phyloP scores from a whole-genome alignment of 2,888 invertebrate genomes.

The Drosophila prolongata region DNA sequence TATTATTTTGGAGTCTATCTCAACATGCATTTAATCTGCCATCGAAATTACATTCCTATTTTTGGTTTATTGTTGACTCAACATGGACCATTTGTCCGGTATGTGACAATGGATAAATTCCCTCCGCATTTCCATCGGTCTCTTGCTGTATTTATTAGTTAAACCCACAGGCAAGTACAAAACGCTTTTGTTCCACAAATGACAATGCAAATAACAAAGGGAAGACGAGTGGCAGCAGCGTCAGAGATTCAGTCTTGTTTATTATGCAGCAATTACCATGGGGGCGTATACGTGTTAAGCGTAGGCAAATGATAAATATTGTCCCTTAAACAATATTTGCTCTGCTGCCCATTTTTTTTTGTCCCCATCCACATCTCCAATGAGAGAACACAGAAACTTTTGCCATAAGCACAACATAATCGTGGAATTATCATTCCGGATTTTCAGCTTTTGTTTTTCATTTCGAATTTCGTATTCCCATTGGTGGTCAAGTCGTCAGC shows the following conservation, averaged over 20 bases:
- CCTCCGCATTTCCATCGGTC: not conserved
- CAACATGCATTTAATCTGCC: conserved; percentile 12
- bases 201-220: conserved; percentile 72
- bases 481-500: conserved; percentile 54
- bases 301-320: conserved; percentile 66
- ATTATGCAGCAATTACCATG: conserved; percentile 78
- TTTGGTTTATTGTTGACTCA: conserved; percentile 43
- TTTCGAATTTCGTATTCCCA: conserved; percentile 69
- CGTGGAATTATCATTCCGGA: conserved; percentile 58
- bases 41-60: conserved; percentile 23
- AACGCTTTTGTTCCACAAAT: conserved; percentile 69
- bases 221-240: conserved; percentile 23
- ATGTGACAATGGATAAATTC: conserved; percentile 18
- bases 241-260: conserved; percentile 52
- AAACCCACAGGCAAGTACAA: conserved; percentile 64
- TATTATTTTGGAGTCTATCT: not conserved
- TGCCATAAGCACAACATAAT: conserved; percentile 54
- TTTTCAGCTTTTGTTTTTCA: conserved; percentile 49
- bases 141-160: conserved; percentile 70
- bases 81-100: conserved; percentile 35
- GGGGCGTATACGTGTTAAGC: conserved; percentile 76
- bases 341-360: conserved; percentile 3
- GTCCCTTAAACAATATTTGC: conserved; percentile 31
- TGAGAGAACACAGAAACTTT: conserved; percentile 31
- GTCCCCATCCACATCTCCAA: conserved; percentile 28